A percentile compares a stretch with the other conserved stretches of the same genome.
Evolutionary conservation across 2,888 invertebrate species (phyloP).

Genomic region (Gnatocerus cornutus): DNA sequence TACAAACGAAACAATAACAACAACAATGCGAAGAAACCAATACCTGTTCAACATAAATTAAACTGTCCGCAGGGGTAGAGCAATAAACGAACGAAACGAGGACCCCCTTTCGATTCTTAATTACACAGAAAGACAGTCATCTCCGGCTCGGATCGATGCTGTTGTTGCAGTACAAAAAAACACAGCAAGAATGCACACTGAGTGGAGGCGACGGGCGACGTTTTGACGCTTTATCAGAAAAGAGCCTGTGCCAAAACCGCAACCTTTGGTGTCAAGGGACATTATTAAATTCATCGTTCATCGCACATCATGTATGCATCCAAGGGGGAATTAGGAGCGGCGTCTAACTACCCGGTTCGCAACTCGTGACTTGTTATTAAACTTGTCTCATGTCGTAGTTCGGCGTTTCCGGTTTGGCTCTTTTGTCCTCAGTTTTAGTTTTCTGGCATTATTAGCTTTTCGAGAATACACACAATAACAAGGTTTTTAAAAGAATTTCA

Average conservation of each 20-base stretch:
- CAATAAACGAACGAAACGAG: slow-evolving; percentile 32
- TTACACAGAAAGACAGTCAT: slow-evolving; percentile 28
- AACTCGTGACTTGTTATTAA: slow-evolving; percentile 46
- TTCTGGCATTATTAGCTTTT: too few species aligned
- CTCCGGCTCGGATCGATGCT: slow-evolving; percentile 19
- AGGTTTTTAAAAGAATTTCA: too few species aligned
- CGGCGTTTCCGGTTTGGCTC: slow-evolving; percentile 31
- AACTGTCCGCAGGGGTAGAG: slow-evolving; percentile 12
- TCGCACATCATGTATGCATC: slow-evolving; percentile 46
- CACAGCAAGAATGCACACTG: background rate
- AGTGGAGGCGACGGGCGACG: slow-evolving; percentile 7
- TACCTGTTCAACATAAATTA: slow-evolving; percentile 47
- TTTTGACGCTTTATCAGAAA: slow-evolving; percentile 31
- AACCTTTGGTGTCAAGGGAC: slow-evolving; percentile 38
- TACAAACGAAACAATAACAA: slow-evolving; percentile 39
- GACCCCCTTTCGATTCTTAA: slow-evolving; percentile 38
- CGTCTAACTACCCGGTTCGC: slow-evolving; percentile 37
- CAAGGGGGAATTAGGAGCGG: slow-evolving; percentile 30
- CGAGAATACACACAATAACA: too few species aligned
- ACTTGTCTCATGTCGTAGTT: slow-evolving; percentile 41
- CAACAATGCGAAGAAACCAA: slow-evolving; percentile 39
- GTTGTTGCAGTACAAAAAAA: background rate
- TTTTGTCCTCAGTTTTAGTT: too few species aligned
- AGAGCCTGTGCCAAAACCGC: slow-evolving; percentile 36
- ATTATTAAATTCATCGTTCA: slow-evolving; percentile 48